Conservation (phyloP, 2,888 invertebrate genomes). For the Eurois occulta region DNA sequence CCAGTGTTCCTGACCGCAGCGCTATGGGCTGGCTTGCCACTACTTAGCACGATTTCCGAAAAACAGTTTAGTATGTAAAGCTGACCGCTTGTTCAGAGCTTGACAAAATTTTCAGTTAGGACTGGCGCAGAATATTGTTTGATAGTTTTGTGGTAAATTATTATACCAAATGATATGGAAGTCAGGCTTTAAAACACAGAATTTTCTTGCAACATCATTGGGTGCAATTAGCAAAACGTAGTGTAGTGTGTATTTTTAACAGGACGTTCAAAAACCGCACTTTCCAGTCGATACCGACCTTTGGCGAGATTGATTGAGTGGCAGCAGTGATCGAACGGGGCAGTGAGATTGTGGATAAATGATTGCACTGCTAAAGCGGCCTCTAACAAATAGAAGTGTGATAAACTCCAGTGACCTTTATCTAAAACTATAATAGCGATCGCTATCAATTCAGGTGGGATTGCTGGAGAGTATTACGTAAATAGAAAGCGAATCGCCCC, state of each 20-base stretch:
- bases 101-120: background rate
- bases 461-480: background rate
- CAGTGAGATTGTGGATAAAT: slow-evolving; percentile 4
- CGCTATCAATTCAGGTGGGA: background rate
- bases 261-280: too few relatives aligned
- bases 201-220: background rate
- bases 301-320: background rate
- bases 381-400: background rate
- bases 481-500: background rate
- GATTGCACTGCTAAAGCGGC: background rate
- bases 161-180: background rate
- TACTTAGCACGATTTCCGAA: slow-evolving; percentile 1
- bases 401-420: background rate
- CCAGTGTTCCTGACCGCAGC: background rate
- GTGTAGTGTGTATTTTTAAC: background rate
- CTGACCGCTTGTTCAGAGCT: background rate
- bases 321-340: background rate
- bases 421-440: background rate
- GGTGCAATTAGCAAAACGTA: background rate
- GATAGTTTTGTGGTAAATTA: background rate
- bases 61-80: slow-evolving; percentile 17
- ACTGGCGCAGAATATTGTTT: background rate
- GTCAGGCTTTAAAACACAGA: background rate
- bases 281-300: background rate
- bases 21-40: background rate